Conservation (phyloP, 2,888 invertebrate genomes). For the Limnephilus auricula region DNA sequence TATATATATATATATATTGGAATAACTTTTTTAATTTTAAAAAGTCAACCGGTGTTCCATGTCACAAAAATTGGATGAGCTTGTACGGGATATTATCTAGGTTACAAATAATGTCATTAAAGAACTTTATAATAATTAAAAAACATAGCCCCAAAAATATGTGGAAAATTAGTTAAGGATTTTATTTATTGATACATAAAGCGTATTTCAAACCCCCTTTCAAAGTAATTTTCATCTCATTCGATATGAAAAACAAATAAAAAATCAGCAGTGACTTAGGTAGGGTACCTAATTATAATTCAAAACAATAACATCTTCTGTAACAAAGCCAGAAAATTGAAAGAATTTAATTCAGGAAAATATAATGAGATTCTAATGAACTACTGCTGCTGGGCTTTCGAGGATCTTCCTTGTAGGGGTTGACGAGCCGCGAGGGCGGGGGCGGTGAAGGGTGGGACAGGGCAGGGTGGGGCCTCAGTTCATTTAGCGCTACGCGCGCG, state of each 20-base stretch:
- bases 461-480: slow-evolving; percentile 72
- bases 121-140: no score
- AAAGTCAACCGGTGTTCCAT: no score
- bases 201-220: background rate
- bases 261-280: background rate
- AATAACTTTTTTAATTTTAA: no score
- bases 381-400: slow-evolving; percentile 13
- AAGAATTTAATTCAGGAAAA: background rate
- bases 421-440: background rate
- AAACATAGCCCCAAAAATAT: no score
- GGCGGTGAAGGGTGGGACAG: slow-evolving; percentile 67
- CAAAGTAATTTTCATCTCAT: background rate
- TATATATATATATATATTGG: no score
- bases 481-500: slow-evolving; percentile 76
- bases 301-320: background rate
- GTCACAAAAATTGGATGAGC: no score
- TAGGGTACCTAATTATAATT: background rate
- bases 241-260: background rate
- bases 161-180: no score
- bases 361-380: slow-evolving; percentile 30
- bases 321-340: background rate
- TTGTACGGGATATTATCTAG: no score
- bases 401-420: background rate
- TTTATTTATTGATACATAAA: background rate
- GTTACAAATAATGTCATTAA: no score